Base-by-base conservation (phyloP, 2,113 vertebrate species). In the Coptodon bakossiorum region DNA sequence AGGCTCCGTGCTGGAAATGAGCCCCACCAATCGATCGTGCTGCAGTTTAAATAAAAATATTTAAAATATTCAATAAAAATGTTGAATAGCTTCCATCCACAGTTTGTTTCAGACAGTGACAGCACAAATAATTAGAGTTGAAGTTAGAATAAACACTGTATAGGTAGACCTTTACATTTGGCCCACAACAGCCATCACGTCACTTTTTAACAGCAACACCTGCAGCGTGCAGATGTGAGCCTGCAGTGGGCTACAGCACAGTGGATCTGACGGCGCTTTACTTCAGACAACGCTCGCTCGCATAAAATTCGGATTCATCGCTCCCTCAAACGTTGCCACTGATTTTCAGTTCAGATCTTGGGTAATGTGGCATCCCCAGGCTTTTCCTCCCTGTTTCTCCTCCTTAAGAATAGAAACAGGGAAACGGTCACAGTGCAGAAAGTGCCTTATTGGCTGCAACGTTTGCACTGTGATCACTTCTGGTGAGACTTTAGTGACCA, bases 311-410 rank as follows among this genome's bases (percentile, higher is more conserved):
- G 13, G 38, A 27, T 43, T 43, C 61, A 63, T 63, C 17, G 10
- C 59, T 63, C 17, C 59, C 59, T 1, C 5, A 24, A 43, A 71
- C 2, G n/a, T 16, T 27, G 38, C 5, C 38, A 10, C 38, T 24
- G n/a, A 71, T 24, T 24, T 71, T 0, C 66, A 43, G 13, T 27
- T 45, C 38, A 24, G n/a, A 24, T 43, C n/a, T 71, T 43, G 13
- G 22, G 66, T 16, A 3, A 0, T 71, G 0, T 27, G 66, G 36
- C 12, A 4, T 14, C 36, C 12, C 19, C 11, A 1, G 11, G 5
- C n/a, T 12, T 68, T 24, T 40, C 9, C 63, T 68, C 36, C 7
- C n/a, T 0, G 1, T n/a, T 36, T 36, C 31, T 12, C 61, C 34
- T 38, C 61, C 17, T 3, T 13, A 38, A 66, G 4, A 1, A 66